These are phyloP conservation scores for Prenolepis imparis DNA, from an alignment of 2,888 invertebrate genomes.

Conservation along the genomic window DNA sequence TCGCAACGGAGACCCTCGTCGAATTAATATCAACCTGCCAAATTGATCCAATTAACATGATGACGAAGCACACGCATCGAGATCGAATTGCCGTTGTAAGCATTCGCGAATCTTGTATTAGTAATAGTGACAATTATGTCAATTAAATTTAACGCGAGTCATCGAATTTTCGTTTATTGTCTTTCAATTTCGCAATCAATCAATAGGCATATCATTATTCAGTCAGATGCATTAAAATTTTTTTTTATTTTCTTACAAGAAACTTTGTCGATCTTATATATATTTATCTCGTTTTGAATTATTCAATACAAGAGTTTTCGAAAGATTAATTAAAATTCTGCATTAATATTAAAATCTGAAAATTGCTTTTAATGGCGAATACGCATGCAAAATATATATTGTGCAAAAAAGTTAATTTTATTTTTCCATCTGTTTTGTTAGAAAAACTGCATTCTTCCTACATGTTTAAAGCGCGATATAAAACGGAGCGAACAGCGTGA, in stretches of 20 bases:
- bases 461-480: not conserved
- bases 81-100: conserved; percentile 13
- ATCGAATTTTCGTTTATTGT: too few species aligned
- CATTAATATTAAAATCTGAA: not conserved
- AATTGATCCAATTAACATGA: not conserved
- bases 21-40: not conserved
- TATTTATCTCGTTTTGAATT: not conserved
- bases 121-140: not conserved
- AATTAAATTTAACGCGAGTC: not conserved
- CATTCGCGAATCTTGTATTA: not conserved
- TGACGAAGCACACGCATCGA: not conserved
- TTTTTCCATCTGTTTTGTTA: not conserved
- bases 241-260: not conserved
- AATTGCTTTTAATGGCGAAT: not conserved
- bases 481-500: conserved; percentile 29
- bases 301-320: not conserved
- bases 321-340: not conserved
- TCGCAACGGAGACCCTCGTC: conserved; percentile 46
- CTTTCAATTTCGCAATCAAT: not conserved
- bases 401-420: not conserved
- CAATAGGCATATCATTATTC: too few species aligned
- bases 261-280: not conserved
- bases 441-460: not conserved
- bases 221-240: too few species aligned
- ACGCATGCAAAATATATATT: not conserved